A percentile compares a stretch with the other conserved stretches of the same genome.
Evolutionary conservation across 2,888 invertebrate genomes (phyloP).

Genomic region (Ophonus ardosiacus): DNA sequence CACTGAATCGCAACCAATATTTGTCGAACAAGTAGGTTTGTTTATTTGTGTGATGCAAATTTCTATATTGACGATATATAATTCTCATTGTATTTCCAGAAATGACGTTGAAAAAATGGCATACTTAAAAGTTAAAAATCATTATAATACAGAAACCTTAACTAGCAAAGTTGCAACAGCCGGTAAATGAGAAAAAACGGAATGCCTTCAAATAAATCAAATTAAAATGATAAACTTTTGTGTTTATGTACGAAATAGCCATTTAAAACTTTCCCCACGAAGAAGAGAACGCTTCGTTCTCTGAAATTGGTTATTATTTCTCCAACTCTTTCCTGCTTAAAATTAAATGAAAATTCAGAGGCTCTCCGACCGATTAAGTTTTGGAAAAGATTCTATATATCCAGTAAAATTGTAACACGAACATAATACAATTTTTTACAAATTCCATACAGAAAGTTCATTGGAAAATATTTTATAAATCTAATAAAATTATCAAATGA

Average conservation of each 20-base stretch:
- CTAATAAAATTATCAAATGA: no score
- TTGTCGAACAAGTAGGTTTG: no score
- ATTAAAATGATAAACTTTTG: slow-evolving; percentile 50
- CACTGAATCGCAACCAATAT: no score
- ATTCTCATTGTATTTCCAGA: not conserved
- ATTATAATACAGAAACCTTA: slow-evolving; percentile 8
- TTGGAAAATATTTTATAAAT: no score
- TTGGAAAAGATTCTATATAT: no score
- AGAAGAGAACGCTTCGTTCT: not conserved
- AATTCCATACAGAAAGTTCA: no score
- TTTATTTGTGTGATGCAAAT: no score
- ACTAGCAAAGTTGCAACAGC: slow-evolving; percentile 3
- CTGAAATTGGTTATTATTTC: slow-evolving; percentile 51
- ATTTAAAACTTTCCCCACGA: slow-evolving; percentile 41
- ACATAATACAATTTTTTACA: no score
- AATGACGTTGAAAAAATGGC: not conserved
- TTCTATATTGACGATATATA: no score
- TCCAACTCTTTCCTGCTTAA: slow-evolving; percentile 50
- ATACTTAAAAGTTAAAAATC: slow-evolving; percentile 37
- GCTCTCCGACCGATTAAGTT: not conserved
- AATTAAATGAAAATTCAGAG: slow-evolving; percentile 52
- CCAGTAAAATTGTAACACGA: no score
- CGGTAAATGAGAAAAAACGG: slow-evolving; percentile 21
- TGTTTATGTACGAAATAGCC: slow-evolving; percentile 55
- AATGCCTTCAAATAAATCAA: slow-evolving; percentile 36